Evolutionary conservation across 1,140 invertebrate species (phyloP), one percentile per base, ranked within the genome.

Genomic region (Drosophila kanapiae): DNA sequence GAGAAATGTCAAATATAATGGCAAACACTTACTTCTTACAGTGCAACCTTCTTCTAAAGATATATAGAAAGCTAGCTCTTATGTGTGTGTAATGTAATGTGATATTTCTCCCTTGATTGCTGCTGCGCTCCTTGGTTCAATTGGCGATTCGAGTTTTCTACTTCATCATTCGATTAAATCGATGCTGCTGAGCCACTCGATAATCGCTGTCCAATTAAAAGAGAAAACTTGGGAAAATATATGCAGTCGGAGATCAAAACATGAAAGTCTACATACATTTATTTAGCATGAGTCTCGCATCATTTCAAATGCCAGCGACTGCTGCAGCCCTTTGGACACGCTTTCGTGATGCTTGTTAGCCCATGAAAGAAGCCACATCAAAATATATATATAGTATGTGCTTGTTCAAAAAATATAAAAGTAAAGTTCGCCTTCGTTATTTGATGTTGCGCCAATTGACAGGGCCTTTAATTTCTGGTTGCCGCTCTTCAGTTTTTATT

Each of bases 41-140:
- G 47, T 47, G 45, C 33, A 40, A n/a, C n/a, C 4, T 23, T 54
- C 11, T 11, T 23, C 7, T 45, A 31, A 31, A 42, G 27, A 31
- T 33, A 33, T 47, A 35, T 59, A 18, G 45, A 31, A 43, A 45
- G 57, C 29, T 16, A 65, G 14, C 63, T 33, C 27, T 27, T 64
- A 27, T 57, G 47, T 49, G 51, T 54, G 23, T 54, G 35, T 53
- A 64, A n/a, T 57, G 87, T 81, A 87, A 87, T 91, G 78, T 58
- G 83, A 91, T 91, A 86, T 81, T 83, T 87, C 75, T 80, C 63
- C 74, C 82, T 87, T 91, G 72, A 91, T 81, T 91, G 82, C 74
- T 23, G 80, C 71, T 27, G 33, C 58, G 48, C 68, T 83, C 47
- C 49, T 71, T 76, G 63, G 64, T 47, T 78, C 69, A 78, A 80